phyloP scores from a whole-genome alignment of 2,797 vertebrate species.

The Poecilia gillii region DNA sequence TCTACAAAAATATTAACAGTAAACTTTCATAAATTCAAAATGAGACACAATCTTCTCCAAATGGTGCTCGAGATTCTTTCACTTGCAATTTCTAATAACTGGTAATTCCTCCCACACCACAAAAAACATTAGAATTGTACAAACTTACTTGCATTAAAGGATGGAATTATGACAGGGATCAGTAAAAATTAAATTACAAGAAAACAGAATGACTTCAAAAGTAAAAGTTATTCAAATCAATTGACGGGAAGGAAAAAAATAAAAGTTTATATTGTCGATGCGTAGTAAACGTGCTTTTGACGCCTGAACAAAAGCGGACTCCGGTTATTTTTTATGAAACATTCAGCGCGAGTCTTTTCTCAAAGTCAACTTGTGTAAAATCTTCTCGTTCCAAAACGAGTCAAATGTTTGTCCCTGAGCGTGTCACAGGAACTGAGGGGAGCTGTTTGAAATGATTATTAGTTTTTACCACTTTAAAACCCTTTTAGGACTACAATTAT shows the following conservation, averaged over 20 bases:
- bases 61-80: not conserved
- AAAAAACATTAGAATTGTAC: not conserved
- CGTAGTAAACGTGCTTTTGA: not conserved
- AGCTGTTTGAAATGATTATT: not conserved
- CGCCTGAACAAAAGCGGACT: not conserved
- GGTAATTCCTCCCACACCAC: not conserved
- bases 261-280: not conserved
- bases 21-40: not conserved
- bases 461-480: not conserved
- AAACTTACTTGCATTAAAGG: not conserved
- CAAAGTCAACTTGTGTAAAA: not conserved
- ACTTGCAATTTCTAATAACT: not conserved
- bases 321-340: not conserved
- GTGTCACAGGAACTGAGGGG: not conserved
- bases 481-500: too few species aligned
- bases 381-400: not conserved
- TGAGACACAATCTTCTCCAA: not conserved
- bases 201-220: not conserved
- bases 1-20: not conserved
- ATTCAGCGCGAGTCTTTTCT: not conserved
- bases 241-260: too few species aligned
- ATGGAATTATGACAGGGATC: not conserved
- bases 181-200: not conserved
- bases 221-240: too few species aligned
- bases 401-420: not conserved